Evolutionary conservation across 2,113 vertebrate genomes (phyloP), one percentile per base, ranked within the genome.

Genomic region (Fulica atra): DNA sequence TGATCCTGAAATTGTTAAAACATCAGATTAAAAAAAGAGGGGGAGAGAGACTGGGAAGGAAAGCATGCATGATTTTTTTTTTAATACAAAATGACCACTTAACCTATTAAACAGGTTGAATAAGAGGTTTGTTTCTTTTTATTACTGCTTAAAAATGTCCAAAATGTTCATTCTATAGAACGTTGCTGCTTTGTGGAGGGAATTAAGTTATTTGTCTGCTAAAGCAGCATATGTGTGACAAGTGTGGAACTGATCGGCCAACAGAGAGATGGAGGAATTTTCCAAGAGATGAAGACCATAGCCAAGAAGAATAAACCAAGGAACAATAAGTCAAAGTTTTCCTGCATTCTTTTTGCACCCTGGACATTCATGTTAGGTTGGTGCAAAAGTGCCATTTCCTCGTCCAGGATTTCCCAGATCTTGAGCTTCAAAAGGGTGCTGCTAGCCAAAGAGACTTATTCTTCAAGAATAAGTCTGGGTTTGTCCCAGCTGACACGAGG

Each of bases 191-290:
- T 92, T 78, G 23, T 59, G 29, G 46, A 42, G 5, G 35, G 92
- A 93, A 92, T 63, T 31, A 73, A 92, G 74, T 89, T 93, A 81
- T 46, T 74, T 33, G 9, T 91, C 80, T 93, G 61, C 88, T 97
- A 71, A 74, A 92, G 61, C 85, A 93, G 88, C 91, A 93, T 81
- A 61, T 85, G 33, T 95, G 66, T 81, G 69, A 82, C 46, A 82
- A 93, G 76, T 40, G 74, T 81, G 95, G 94, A 96, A 94, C 72
- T 93, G 92, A 95, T 54, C 65, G 89, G 46, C 70, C 66, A 87
- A 40, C 24, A 86, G 57, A 93, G 59, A 92, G 48, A 64, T 46
- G 35, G 86, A 94, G 35, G n/a, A 69, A 50, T 95, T 92, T 81
- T 93, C 77, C 66, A 50, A 83, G 63, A 85, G 51, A 89, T 42